Base-by-base conservation (phyloP, 2,888 invertebrate species). In the Volucella zonaria region DNA sequence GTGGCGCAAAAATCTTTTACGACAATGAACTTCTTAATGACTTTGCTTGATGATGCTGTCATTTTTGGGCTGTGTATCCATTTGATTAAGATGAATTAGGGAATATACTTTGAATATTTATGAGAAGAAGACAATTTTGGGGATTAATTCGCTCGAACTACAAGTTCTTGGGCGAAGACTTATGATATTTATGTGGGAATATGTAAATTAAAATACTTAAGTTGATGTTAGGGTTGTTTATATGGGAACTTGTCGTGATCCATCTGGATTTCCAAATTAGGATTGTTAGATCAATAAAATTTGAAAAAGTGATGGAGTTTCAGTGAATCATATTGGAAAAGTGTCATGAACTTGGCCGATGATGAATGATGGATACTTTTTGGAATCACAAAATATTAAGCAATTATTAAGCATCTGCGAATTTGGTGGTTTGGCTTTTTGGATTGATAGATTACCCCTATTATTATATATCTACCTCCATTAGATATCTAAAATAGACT, bases 11-110 rank as follows among this genome's bases (percentile, higher is more conserved):
- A 54, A 58, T 58, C 23, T 45, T 38, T 38, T 12, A 38, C 47
- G 47, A 68, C 56, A 58, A 68, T 56, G 68, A 58, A 67, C 52
- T n/a, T 52, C 52, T 6, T 66, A 43, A 66, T 23, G 66, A 23
- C 42, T 52, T 66, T 23, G 8, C 47, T 15, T 56, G 68, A 47
- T 58, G 68, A 58, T 56, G 23, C 12, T 68, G 68, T 47, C 45
- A 54, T 12, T 38, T 31, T 54, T 52, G 6, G 14, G 14, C 11
- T 14, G n/a, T 18, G 31, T 18, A n/a, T 38, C 47, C 23, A 31
- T 1, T 38, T 11, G 23, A 54, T 23, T 14, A 38, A 45, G 38
- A 56, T 68, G 38, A 15, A 43, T 54, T 56, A 38, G 38, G 38
- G 56, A 9, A 43, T 12, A 38, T 8, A 54, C 9, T 31, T 38